A percentile compares a stretch with the other conserved stretches of the same genome.
phyloP scores from a whole-genome alignment of 2,113 vertebrate species.

The Porphyrio hochstetteri region DNA sequence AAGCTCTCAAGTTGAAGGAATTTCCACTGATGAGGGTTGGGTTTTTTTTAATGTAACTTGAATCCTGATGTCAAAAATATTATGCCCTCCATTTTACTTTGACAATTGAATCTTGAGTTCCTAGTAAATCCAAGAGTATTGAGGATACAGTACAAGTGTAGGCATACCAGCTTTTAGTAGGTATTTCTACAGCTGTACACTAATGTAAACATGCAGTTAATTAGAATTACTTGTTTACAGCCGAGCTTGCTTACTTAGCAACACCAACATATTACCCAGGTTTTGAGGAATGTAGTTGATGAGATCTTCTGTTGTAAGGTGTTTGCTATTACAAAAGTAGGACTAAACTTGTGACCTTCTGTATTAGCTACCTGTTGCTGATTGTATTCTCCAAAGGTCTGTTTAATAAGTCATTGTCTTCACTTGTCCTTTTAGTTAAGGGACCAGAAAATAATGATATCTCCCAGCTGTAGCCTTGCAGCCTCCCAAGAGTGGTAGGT shows the following conservation, averaged over 20 bases:
- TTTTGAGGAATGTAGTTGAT: background rate
- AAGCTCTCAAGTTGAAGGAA: background rate
- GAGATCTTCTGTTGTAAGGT: background rate
- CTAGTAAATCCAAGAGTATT: background rate
- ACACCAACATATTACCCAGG: background rate
- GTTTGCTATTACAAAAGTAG: background rate
- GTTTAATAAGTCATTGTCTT: background rate
- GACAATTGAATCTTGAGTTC: background rate
- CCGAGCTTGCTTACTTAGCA: background rate
- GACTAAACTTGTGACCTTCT: background rate
- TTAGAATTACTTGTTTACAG: slow-evolving; percentile 5
- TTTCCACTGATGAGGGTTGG: background rate
- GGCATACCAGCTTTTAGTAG: background rate
- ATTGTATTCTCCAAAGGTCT: slow-evolving; percentile 46
- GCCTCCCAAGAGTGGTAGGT: slow-evolving; percentile 49
- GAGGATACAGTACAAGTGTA: background rate
- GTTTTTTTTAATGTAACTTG: background rate
- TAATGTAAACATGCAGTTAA: background rate
- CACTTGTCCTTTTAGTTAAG: slow-evolving; percentile 37
- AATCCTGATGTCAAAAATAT: background rate
- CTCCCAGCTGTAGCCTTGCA: slow-evolving; percentile 48
- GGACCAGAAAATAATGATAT: slow-evolving; percentile 66
- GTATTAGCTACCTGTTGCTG: background rate
- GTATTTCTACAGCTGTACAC: background rate
- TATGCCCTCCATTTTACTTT: background rate